Base-by-base conservation (phyloP, 92 coral and sea anemone species). In the Umimayanthus chanpuru region DNA sequence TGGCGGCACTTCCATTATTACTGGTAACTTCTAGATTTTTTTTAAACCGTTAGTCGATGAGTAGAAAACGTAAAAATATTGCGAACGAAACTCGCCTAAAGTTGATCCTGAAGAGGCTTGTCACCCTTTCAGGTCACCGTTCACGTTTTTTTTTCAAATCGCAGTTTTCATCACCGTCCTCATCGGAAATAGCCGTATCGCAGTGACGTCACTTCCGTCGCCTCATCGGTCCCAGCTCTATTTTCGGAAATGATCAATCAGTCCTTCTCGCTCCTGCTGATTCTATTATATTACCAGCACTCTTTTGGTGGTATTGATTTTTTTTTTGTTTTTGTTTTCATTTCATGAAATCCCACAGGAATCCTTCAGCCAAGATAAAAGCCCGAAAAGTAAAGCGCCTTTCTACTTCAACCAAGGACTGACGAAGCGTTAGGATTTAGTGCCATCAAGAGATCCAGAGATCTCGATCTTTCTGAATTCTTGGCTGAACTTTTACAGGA, bases 401-500 rank as follows among this genome's bases (percentile, higher is more conserved):
- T n/a, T n/a, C 9, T 41, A 14, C 5, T 23, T 14, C 49, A 4
- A 15, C 23, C 10, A 20, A 0, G 5, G 23, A 4, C 12, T 0
- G 79, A 8, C 9, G n/a, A 39, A 43, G 18, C 26, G 44, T n/a
- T 39, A 40, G 44, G 28, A 23, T 32, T 18, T 32, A 0, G 12
- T 7, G 23, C 7, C 5, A 40, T 18, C 77, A 15, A 29, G 77
- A 18, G 47, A 23, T 74, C 9, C n/a, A 36, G 25, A 74, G 41
- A 36, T 74, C 50, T 74, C 79, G 49, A 74, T 74, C 79, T 39
- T 74, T 74, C 79, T 74, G 49, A 74, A 74, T 18, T 74, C 79
- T 32, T 21, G 77, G 87, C 66, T 44, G 73, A 47, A 29, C 26
- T 72, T 32, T 29, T 50, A 41, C 87, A 83, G 87, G 87, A 83